Evolutionary conservation across 2,113 vertebrate species (phyloP), one percentile per base, ranked within the genome.

Genomic region (Gorilla gorilla): DNA sequence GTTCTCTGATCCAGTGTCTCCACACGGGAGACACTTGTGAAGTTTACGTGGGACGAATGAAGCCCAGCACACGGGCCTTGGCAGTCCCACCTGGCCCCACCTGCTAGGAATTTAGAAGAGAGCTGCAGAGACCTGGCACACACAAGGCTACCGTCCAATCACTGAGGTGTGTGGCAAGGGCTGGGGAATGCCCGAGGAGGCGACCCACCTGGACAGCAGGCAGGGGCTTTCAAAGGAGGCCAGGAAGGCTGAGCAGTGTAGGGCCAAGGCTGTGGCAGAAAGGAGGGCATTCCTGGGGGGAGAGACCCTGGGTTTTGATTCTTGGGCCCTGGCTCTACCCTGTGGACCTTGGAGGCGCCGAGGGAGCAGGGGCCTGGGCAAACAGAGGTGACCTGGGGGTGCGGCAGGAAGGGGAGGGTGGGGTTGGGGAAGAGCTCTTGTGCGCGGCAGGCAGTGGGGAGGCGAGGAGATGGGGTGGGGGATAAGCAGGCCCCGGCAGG

Each of bases 61-160:
- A 73, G 30, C 45, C 61, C 45, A 0, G 14, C 1, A 0, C 32
- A 1, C 0, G 2, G 4, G 23, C 48, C 38, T 8, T 4, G 66
- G 52, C n/a, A 11, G 13, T 5, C 30, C 89, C 43, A 25, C 2
- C 9, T 32, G 79, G 87, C 55, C 20, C 40, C 70, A 25, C 16
- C 76, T 27, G 13, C 76, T 14, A 45, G 17, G 76, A 52, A 40
- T 27, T 61, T 22, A 48, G 86, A 76, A 81, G 25, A 10, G 3
- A 66, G 59, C 40, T 9, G n/a, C 48, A 17, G 38, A 68, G 89
- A 57, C 25, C 32, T 78, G 43, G 57, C 75, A 43, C 68, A n/a
- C 72, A 11, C 73, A 48, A 23, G 70, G 82, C 48, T 57, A 9
- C 48, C 2, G 17, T 5, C 50, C 59, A 0, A 0, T 25, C 50